These are phyloP conservation scores for Erethizon dorsatum DNA, from an alignment of 2,797 vertebrate genomes.

Conservation along the genomic window DNA sequence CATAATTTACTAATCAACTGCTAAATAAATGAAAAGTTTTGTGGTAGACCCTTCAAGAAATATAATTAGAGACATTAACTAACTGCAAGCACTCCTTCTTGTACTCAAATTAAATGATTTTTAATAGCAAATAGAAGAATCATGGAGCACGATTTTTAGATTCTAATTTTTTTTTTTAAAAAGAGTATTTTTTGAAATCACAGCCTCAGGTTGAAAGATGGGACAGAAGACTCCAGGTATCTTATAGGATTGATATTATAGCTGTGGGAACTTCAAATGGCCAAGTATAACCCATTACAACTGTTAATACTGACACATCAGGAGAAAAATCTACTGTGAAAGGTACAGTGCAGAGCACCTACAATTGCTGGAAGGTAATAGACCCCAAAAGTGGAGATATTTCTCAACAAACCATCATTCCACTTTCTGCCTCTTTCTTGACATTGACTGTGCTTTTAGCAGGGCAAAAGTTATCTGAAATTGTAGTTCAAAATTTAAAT, in stretches of 20 bases:
- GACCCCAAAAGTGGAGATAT: slow-evolving; percentile 22
- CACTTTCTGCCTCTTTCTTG: slow-evolving; percentile 68
- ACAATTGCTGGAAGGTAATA: slow-evolving; percentile 22
- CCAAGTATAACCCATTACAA: slow-evolving; percentile 40
- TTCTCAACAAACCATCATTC: slow-evolving; percentile 67
- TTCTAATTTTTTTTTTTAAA: not conserved
- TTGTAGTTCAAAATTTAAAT: slow-evolving; percentile 72
- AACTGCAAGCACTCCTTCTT: not conserved
- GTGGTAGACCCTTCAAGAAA: not conserved
- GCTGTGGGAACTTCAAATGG: slow-evolving; percentile 39
- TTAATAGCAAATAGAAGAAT: slow-evolving; percentile 9
- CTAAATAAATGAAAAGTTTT: not conserved
- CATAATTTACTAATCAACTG: not conserved
- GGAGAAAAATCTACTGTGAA: slow-evolving; percentile 3
- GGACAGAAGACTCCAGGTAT: not conserved
- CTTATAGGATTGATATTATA: not conserved
- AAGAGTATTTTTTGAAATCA: not conserved
- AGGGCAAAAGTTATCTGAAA: slow-evolving; percentile 68
- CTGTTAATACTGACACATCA: slow-evolving; percentile 12
- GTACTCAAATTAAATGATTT: not conserved
- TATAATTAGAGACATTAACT: not conserved
- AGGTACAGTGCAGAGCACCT: not conserved
- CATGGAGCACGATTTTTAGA: slow-evolving; percentile 39
- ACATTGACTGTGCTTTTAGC: slow-evolving; percentile 75
- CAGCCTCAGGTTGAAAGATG: not conserved